A percentile compares a stretch with the other conserved stretches of the same genome.
These are phyloP conservation scores for Molossus alvarezi DNA, from an alignment of 2,797 vertebrate genomes.

Conservation along the genomic window DNA sequence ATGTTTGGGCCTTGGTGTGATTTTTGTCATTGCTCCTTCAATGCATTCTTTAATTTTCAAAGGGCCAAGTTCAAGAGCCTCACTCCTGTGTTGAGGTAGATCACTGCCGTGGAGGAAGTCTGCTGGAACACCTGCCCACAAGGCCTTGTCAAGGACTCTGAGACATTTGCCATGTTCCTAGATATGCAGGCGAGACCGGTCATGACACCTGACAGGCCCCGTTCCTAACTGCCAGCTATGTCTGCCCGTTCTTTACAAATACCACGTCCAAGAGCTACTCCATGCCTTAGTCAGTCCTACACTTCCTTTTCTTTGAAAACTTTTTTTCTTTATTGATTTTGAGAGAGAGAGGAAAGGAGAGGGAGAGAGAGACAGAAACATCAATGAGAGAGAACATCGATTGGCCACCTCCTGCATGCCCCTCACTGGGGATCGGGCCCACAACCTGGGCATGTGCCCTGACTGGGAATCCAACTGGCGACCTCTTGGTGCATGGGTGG, in stretches of 20 bases:
- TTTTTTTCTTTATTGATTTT: too few relatives aligned
- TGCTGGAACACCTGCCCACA: neutral
- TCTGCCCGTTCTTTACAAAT: neutral
- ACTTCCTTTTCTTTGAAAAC: neutral
- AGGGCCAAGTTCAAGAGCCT: neutral
- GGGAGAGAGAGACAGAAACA: too few relatives aligned
- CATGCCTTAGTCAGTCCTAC: too few relatives aligned
- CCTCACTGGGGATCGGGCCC: too few relatives aligned
- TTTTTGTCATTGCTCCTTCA: neutral
- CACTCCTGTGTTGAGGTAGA: neutral
- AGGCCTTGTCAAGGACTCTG: neutral
- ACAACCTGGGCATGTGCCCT: too few relatives aligned
- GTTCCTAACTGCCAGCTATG: neutral
- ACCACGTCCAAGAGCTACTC: neutral
- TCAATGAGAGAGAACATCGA: too few relatives aligned
- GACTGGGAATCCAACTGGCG: neutral
- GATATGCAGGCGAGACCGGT: neutral
- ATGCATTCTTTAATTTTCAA: neutral
- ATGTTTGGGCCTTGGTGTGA: neutral
- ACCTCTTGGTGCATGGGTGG: too few relatives aligned
- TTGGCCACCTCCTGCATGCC: too few relatives aligned
- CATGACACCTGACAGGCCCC: neutral
- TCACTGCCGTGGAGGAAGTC: neutral
- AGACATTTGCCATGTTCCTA: neutral
- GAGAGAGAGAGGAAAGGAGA: too few relatives aligned